Evolutionary conservation across 2,888 invertebrate species (phyloP).

Genomic region (Thereva unica): DNA sequence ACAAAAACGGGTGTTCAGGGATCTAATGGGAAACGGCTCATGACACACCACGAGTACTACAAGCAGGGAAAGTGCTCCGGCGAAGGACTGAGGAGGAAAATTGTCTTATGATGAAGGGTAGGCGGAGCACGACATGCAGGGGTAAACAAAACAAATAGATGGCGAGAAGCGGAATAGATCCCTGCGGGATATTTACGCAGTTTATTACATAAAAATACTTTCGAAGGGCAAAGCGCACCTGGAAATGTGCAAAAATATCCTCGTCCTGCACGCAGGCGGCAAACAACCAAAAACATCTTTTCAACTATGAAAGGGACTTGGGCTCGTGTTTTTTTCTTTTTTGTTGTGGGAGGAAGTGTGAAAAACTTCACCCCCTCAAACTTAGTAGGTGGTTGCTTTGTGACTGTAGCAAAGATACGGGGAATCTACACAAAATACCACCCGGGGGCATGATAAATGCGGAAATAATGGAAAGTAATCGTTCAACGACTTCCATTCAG

Average conservation of each 20-base stretch:
- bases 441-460: constrained; percentile 35
- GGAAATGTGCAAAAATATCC: constrained; percentile 12
- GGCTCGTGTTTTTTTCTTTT: not conserved
- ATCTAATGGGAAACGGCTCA: too few relatives aligned
- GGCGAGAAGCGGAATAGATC: constrained; percentile 21
- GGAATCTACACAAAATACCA: constrained; percentile 19
- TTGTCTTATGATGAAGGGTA: not conserved
- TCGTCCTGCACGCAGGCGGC: constrained; percentile 4
- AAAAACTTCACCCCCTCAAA: constrained; percentile 5
- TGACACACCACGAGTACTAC: too few relatives aligned
- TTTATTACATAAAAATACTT: constrained; percentile 15
- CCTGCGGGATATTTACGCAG: constrained; percentile 35
- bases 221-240: constrained; percentile 14
- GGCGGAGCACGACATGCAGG: constrained; percentile 12
- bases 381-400: constrained; percentile 17
- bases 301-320: not conserved
- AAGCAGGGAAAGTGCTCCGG: too few relatives aligned
- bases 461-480: constrained; percentile 36
- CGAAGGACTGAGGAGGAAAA: too few relatives aligned
- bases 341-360: not conserved
- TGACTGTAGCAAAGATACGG: not conserved
- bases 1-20: too few relatives aligned
- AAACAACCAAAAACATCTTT: not conserved
- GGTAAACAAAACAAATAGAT: not conserved
- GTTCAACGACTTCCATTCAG: constrained; percentile 14